Conservation (phyloP, 2,113 vertebrate genomes). For the Chionomys nivalis region DNA sequence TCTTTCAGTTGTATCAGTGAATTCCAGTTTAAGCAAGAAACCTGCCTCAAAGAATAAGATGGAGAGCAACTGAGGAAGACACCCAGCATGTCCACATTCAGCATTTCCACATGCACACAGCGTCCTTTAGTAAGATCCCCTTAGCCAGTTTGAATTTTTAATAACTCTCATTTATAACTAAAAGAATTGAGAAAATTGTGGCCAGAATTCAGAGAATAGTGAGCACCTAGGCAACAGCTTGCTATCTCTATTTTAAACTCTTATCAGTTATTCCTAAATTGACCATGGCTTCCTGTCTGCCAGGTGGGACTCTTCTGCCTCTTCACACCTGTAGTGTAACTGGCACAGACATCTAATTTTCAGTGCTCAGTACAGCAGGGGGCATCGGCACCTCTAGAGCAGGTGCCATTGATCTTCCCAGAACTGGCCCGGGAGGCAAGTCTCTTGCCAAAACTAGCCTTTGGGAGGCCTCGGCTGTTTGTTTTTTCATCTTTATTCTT, state of each 20-base stretch:
- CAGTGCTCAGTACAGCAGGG: background rate
- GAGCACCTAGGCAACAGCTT: background rate
- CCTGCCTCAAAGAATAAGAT: background rate
- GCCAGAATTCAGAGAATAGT: constrained; percentile 10
- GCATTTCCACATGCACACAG: background rate
- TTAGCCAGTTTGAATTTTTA: constrained; percentile 50
- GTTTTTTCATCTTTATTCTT: constrained; percentile 33
- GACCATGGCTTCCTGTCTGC: background rate
- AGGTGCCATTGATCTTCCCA: background rate
- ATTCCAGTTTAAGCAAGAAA: background rate
- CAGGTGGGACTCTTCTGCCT: background rate
- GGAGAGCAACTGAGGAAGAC: background rate
- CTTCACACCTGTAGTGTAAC: background rate
- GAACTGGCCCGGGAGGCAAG: background rate
- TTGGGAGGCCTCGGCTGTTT: background rate
- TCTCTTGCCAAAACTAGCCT: constrained; percentile 14
- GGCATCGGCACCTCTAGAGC: background rate
- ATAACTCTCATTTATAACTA: constrained; percentile 58
- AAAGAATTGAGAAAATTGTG: constrained; percentile 24
- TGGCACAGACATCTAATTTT: background rate
- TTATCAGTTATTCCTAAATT: background rate
- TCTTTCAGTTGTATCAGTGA: background rate
- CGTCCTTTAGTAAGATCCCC: constrained; percentile 14
- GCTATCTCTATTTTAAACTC: background rate
- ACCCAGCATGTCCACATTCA: background rate